Conservation (phyloP, 2,113 vertebrate genomes). For the Sinosuthora webbiana region DNA sequence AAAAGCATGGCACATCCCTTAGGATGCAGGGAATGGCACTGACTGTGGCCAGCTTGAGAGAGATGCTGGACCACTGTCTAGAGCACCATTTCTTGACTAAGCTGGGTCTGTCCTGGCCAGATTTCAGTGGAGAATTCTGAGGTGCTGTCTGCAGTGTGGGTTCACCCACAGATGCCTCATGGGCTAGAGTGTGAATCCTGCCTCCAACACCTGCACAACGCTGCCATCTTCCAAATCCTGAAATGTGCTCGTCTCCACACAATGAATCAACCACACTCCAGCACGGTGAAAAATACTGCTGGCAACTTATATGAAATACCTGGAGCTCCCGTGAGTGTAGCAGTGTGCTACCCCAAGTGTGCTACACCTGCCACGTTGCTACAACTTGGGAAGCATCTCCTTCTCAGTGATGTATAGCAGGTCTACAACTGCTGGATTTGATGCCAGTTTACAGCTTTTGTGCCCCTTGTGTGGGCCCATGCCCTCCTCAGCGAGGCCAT, state of each 20-base stretch:
- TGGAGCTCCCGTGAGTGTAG: neutral
- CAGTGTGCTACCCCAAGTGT: too few species aligned
- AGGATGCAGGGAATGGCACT: neutral
- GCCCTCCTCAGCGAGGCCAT: neutral
- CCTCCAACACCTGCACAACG: neutral
- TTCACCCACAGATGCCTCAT: neutral
- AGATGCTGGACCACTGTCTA: neutral
- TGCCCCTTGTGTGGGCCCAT: neutral
- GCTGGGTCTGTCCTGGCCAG: neutral
- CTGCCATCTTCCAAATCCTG: neutral
- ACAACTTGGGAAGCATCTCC: neutral
- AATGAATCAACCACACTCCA: neutral
- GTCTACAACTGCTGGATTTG: neutral
- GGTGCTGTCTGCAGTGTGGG: neutral
- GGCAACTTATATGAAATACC: neutral
- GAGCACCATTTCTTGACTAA: neutral
- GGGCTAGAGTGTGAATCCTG: neutral
- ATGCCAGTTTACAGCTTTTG: neutral
- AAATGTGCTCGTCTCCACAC: neutral
- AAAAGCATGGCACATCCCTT: neutral
- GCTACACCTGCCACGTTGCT: too few species aligned
- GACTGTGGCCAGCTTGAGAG: neutral
- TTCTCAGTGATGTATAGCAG: neutral
- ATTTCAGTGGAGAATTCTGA: neutral
- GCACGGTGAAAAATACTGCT: neutral